Conservation (phyloP, 2,113 vertebrate genomes). For the Poeciliopsis retropinna region DNA sequence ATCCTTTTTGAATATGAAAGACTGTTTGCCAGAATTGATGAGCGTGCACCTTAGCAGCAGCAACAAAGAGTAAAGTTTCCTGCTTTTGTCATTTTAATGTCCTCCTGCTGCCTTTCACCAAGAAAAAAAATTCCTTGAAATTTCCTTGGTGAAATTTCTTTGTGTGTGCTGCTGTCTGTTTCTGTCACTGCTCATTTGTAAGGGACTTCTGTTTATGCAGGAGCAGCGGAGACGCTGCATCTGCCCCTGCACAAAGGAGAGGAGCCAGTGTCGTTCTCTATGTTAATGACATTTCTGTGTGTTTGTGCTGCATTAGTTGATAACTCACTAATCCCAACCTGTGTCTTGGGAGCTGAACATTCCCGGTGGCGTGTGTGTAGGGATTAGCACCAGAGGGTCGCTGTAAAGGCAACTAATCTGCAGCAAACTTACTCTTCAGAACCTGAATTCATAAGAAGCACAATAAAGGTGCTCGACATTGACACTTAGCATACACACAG, state of each 20-base stretch:
- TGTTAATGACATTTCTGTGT: slow-evolving; percentile 71
- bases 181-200: slow-evolving; percentile 23
- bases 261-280: slow-evolving; percentile 63
- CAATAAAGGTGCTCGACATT: slow-evolving; percentile 54
- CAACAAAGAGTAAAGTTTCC: slow-evolving; percentile 67
- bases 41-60: slow-evolving; percentile 30
- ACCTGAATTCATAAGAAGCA: slow-evolving; percentile 39
- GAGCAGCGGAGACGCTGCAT: slow-evolving; percentile 40
- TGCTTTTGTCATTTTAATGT: slow-evolving; percentile 66
- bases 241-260: slow-evolving; percentile 58
- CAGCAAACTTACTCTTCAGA: slow-evolving; percentile 52
- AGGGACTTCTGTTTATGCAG: slow-evolving; percentile 71
- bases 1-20: slow-evolving; percentile 52
- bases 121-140: slow-evolving; percentile 37
- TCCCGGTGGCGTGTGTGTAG: slow-evolving; percentile 28
- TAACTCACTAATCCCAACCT: slow-evolving; percentile 73
- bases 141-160: slow-evolving; percentile 3
- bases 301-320: slow-evolving; percentile 43
- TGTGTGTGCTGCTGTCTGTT: slow-evolving; percentile 47
- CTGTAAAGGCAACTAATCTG: slow-evolving; percentile 71
- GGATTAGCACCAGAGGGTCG: slow-evolving; percentile 76
- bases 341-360: slow-evolving; percentile 61
- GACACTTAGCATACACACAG: slow-evolving; percentile 45
- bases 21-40: slow-evolving; percentile 61
- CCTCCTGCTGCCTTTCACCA: slow-evolving; percentile 1